Percentiles rank a stretch among this genome's conserved stretches.
Evolutionary conservation across 2,113 vertebrate genomes (phyloP).

Genomic region (Phasianus colchicus): DNA sequence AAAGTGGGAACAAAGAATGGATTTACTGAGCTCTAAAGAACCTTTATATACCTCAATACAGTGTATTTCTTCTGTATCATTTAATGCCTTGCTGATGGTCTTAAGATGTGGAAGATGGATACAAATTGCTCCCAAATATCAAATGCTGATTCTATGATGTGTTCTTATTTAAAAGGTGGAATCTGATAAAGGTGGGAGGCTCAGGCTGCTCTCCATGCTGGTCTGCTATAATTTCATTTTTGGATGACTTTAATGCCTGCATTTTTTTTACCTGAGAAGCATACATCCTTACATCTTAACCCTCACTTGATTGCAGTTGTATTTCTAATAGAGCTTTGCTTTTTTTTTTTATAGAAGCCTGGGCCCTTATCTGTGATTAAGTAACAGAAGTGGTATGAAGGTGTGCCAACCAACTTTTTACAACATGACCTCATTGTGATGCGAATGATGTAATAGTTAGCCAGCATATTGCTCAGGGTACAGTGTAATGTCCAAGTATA

Average conservation of each 20-base stretch:
- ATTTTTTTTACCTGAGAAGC: not conserved
- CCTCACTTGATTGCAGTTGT: rapidly evolving
- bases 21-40: not conserved
- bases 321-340: not conserved
- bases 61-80: not conserved
- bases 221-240: not conserved
- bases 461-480: not conserved
- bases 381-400: not conserved
- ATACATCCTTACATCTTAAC: not conserved
- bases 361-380: not conserved
- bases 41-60: not conserved
- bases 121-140: not conserved
- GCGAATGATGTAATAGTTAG: not conserved
- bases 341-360: not conserved
- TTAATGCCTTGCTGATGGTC: not conserved
- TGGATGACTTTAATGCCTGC: not conserved
- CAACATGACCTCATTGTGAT: not conserved
- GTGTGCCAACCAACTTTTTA: not conserved
- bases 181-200: not conserved
- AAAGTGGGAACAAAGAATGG: not conserved
- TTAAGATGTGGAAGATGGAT: not conserved
- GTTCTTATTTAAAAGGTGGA: not conserved
- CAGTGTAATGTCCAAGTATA: not conserved
- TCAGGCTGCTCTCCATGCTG: not conserved
- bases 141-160: not conserved